Percentiles rank a stretch among this genome's conserved stretches.
These are phyloP conservation scores for Nothobranchius furzeri DNA, from an alignment of 2,113 vertebrate genomes.

Conservation along the genomic window DNA sequence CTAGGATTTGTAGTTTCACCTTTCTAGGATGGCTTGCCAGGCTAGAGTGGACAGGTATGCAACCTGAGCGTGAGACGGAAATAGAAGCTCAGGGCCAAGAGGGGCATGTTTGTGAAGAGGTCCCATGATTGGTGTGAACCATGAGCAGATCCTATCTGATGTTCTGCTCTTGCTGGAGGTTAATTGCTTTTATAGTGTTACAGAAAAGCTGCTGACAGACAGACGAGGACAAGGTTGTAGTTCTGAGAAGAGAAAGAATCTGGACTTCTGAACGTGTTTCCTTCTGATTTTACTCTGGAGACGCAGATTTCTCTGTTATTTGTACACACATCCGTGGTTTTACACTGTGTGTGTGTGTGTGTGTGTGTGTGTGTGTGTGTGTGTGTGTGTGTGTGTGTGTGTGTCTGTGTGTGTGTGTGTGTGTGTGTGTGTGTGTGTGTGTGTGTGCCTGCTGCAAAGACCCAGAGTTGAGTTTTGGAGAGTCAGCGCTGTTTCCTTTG, in stretches of 20 bases:
- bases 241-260: slow-evolving; percentile 1
- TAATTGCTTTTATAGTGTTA: slow-evolving; percentile 18
- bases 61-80: slow-evolving; percentile 51
- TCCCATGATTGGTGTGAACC: slow-evolving; percentile 20
- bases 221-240: slow-evolving; percentile 9
- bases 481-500: slow-evolving; percentile 73
- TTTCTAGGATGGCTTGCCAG: too few species aligned
- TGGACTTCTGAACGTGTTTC: too few species aligned
- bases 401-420: too few species aligned
- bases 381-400: too few species aligned
- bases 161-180: slow-evolving; percentile 34
- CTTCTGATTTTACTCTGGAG: neutral
- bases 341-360: neutral
- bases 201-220: slow-evolving; percentile 33
- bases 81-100: slow-evolving; percentile 53
- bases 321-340: neutral
- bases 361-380: too few species aligned
- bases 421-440: neutral
- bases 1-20: too few species aligned
- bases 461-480: slow-evolving; percentile 48
- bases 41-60: slow-evolving; percentile 42
- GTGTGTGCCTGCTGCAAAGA: slow-evolving; percentile 38
- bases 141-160: slow-evolving; percentile 42
- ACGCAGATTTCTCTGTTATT: too few species aligned
- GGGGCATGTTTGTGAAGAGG: slow-evolving; percentile 50